These are phyloP conservation scores for Salticus scenicus DNA, from an alignment of 2,888 invertebrate genomes.

Conservation along the genomic window DNA sequence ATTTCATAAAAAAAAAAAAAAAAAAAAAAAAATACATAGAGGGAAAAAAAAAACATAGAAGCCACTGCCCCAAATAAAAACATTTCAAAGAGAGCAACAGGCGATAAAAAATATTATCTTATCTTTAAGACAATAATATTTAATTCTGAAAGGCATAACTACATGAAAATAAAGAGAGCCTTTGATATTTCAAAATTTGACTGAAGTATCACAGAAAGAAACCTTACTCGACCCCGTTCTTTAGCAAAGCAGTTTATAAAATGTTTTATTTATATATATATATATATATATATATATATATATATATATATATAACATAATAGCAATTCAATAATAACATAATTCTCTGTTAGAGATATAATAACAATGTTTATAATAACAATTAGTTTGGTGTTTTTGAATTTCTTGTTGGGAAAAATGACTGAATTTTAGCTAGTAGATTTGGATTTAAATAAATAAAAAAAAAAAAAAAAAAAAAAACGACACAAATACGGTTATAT, in stretches of 20 bases:
- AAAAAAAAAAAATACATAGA: not conserved
- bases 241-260: not conserved
- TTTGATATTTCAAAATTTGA: not conserved
- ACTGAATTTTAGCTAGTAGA: no score
- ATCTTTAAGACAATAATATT: not conserved
- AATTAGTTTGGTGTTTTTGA: not conserved
- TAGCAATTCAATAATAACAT: not conserved
- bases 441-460: no score
- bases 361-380: no score
- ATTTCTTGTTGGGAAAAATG: not conserved
- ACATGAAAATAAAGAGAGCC: not conserved
- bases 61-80: conserved; percentile 18
- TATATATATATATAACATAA: not conserved
- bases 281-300: not conserved
- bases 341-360: not conserved
- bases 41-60: not conserved
- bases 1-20: not conserved
- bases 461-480: no score
- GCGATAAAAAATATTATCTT: not conserved
- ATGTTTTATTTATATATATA: not conserved
- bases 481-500: no score
- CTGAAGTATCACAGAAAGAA: conserved; percentile 60
- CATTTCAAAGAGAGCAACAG: not conserved
- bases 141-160: conserved; percentile 24
- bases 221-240: conserved; percentile 32